Evolutionary conservation across 1,140 invertebrate genomes (phyloP).

Genomic region (Metopolophium dirhodum): DNA sequence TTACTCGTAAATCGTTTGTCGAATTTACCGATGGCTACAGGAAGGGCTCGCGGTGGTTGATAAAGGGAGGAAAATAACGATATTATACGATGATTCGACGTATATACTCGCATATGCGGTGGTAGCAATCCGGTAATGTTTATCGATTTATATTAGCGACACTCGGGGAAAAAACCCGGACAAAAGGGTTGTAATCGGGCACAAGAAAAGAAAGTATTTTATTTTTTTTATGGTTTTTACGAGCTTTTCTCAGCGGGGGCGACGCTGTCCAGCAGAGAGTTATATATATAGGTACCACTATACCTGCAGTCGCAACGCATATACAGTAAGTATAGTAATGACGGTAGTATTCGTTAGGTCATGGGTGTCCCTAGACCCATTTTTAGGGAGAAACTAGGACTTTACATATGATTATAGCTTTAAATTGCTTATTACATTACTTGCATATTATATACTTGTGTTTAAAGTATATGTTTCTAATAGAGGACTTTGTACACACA

Average conservation of each 20-base stretch:
- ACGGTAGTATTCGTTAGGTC: neutral
- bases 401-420: neutral
- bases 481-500: no score
- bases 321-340: neutral
- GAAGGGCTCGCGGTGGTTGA: neutral
- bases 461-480: no score
- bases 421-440: neutral
- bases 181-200: neutral
- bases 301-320: neutral
- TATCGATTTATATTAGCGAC: conserved; percentile 22
- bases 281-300: neutral
- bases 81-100: neutral
- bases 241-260: neutral
- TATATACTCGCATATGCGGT: neutral
- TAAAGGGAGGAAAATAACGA: neutral
- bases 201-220: neutral
- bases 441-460: no score
- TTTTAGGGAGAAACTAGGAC: neutral
- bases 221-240: conserved; percentile 38
- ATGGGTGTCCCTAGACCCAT: neutral
- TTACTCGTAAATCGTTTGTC: conserved; percentile 21
- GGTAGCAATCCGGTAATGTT: conserved; percentile 18
- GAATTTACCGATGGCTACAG: neutral
- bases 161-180: neutral
- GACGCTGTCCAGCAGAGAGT: neutral